Evolutionary conservation across 2,113 vertebrate genomes (phyloP).

Genomic region (Zosterops lateralis): DNA sequence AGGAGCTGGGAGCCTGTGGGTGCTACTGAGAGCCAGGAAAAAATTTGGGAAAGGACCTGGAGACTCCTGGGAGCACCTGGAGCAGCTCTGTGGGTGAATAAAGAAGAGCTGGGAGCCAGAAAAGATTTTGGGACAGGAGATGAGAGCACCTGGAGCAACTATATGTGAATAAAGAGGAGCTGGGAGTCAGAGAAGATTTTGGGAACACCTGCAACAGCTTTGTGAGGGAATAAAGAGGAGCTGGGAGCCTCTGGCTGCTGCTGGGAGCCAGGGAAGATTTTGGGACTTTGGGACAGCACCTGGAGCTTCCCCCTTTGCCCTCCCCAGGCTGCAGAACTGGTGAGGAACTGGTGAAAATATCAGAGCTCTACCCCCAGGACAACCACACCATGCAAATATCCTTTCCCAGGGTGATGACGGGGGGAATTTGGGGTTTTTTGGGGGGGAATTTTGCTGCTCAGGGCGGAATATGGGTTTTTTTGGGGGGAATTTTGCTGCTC

Average conservation of each 20-base stretch:
- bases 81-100: background rate
- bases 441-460: background rate
- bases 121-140: background rate
- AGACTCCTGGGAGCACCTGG: no score
- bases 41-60: no score
- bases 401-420: conserved; percentile 22
- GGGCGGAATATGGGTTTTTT: no score
- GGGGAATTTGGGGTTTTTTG: rapidly evolving
- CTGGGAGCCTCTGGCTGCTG: no score
- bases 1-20: no score
- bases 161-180: background rate
- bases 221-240: background rate
- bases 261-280: background rate
- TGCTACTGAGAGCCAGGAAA: no score
- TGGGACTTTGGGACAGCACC: background rate
- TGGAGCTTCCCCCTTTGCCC: background rate
- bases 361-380: conserved; percentile 87
- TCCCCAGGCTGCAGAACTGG: conserved; percentile 76
- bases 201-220: background rate
- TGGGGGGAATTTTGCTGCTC: background rate
- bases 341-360: conserved; percentile 64
- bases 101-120: background rate
- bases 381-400: conserved; percentile 91
- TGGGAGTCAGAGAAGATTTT: background rate
- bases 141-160: background rate